These are phyloP conservation scores for Psilanteris sp. DNA, from an alignment of 1,140 invertebrate species.

Conservation along the genomic window DNA sequence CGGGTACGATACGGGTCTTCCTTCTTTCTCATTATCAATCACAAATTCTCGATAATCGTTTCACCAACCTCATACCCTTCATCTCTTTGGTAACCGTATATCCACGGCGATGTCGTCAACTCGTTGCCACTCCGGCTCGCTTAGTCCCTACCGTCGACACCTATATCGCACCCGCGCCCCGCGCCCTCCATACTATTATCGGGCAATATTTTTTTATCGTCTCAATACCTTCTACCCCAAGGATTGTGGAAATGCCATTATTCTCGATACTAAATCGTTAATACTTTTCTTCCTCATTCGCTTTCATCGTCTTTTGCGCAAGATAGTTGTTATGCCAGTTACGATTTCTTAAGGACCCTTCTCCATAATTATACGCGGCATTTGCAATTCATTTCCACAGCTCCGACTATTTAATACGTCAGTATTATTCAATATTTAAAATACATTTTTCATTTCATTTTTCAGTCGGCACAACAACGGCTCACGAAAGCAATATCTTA, in stretches of 20 bases:
- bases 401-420: conserved; percentile 26
- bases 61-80: conserved; percentile 45
- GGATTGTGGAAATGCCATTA: conserved; percentile 60
- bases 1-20: conserved; percentile 59
- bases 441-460: conserved; percentile 22
- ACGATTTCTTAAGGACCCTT: conserved; percentile 38
- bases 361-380: conserved; percentile 42
- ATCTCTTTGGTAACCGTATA: conserved; percentile 57
- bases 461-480: too few species aligned
- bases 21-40: conserved; percentile 68
- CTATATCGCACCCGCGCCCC: conserved; percentile 20
- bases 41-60: conserved; percentile 69
- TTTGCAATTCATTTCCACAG: conserved; percentile 48
- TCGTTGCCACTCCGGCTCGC: conserved; percentile 12
- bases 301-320: conserved; percentile 43
- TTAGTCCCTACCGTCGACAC: conserved; percentile 36
- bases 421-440: conserved; percentile 36
- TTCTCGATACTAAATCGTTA: conserved; percentile 62
- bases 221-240: conserved; percentile 48
- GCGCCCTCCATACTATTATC: conserved; percentile 58
- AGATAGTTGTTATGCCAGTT: conserved; percentile 49
- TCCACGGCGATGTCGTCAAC: conserved; percentile 49
- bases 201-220: conserved; percentile 65
- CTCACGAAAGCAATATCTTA: too few species aligned
- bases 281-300: conserved; percentile 49